A percentile compares a stretch with the other conserved stretches of the same genome.
Evolutionary conservation across 2,113 vertebrate genomes (phyloP).

Genomic region (Otis tarda): DNA sequence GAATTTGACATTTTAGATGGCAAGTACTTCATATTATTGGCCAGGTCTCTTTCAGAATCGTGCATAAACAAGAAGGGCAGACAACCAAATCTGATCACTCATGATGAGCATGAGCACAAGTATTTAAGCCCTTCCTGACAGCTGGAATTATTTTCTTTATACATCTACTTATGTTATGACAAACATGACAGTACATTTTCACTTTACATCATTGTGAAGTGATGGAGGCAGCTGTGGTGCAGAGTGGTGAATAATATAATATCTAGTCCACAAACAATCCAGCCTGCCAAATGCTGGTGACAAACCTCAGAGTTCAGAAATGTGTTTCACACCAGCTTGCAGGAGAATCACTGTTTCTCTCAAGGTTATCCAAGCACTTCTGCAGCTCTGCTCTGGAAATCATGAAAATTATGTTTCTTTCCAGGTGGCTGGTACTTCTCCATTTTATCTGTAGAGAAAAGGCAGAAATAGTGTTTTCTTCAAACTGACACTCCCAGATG

Average conservation of each 20-base stretch:
- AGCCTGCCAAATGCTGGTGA: background rate
- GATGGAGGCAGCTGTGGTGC: background rate
- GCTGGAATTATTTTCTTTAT: conserved; percentile 15
- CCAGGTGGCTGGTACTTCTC: background rate
- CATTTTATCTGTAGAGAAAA: background rate
- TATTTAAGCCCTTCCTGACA: background rate
- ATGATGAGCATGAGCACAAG: background rate
- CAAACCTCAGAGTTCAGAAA: background rate
- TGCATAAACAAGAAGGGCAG: background rate
- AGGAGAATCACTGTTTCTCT: background rate
- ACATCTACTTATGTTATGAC: conserved; percentile 28
- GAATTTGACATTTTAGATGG: background rate
- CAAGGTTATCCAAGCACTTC: background rate
- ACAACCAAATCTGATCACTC: background rate
- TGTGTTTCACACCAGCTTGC: background rate
- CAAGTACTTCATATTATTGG: background rate
- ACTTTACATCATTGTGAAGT: conserved; percentile 27
- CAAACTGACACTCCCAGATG: background rate
- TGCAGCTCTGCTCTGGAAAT: background rate
- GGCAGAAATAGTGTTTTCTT: background rate
- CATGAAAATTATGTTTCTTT: background rate
- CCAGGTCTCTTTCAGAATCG: background rate
- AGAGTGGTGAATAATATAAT: conserved; percentile 13
- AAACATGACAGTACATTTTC: conserved; percentile 36
- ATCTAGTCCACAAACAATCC: conserved; percentile 27